These are phyloP conservation scores for Hippocampus barbouri DNA, from an alignment of 2,113 vertebrate species.

Conservation along the genomic window DNA sequence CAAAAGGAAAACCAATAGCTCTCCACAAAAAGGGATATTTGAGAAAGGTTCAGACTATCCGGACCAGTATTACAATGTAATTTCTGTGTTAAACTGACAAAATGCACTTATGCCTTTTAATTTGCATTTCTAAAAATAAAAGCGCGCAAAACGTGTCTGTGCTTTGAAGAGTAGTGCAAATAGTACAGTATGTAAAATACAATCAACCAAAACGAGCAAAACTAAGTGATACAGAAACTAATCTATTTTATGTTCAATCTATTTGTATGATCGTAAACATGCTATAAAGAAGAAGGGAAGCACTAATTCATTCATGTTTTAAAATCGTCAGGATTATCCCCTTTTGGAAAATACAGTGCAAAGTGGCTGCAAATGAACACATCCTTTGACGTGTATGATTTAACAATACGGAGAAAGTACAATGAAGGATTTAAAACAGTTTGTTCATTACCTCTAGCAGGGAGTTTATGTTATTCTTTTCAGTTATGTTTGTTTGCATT, in stretches of 20 bases:
- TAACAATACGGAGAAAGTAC: not conserved
- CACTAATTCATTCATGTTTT: not conserved
- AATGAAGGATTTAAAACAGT: not conserved
- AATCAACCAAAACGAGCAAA: not conserved
- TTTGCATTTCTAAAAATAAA: not conserved
- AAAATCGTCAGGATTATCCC: not conserved
- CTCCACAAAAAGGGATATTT: conserved; percentile 4
- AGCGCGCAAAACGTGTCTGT: not conserved
- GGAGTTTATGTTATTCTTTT: not conserved
- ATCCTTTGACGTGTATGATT: not conserved
- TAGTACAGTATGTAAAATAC: not conserved
- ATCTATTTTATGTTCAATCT: not conserved
- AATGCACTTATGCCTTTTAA: not conserved
- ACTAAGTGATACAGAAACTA: not conserved
- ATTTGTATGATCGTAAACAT: conserved; percentile 1
- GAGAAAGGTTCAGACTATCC: not conserved
- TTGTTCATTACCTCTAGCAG: not conserved
- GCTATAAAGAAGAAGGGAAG: not conserved
- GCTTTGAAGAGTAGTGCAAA: not conserved
- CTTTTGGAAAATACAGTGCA: not conserved
- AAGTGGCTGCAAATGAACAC: not conserved
- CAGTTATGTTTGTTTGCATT: not conserved
- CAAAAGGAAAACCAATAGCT: not conserved
- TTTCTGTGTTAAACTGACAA: not conserved
- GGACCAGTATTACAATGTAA: not conserved